phyloP scores from a whole-genome alignment of 2,888 invertebrate species.

The Drosophila recens region DNA sequence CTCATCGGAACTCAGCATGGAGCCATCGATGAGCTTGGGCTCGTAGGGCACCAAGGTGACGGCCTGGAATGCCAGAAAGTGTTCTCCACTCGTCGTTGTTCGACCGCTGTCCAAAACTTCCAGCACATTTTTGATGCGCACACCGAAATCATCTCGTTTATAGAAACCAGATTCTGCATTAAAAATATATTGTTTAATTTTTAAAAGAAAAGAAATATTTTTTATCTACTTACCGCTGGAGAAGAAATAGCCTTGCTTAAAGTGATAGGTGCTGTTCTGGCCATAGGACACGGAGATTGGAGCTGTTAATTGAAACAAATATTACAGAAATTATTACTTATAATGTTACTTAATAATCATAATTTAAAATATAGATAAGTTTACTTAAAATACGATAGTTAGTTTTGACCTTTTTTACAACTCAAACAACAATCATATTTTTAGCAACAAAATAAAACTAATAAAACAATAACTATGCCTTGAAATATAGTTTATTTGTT shows the following conservation, averaged over 20 bases:
- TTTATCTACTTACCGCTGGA: slow-evolving; percentile 88
- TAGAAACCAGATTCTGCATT: slow-evolving; percentile 94
- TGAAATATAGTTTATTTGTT: too few relatives aligned
- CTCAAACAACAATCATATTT: too few relatives aligned
- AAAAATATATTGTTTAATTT: not conserved
- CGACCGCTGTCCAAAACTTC: slow-evolving; percentile 88
- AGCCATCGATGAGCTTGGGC: slow-evolving; percentile 92
- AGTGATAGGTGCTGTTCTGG: slow-evolving; percentile 87
- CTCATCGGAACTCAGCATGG: slow-evolving; percentile 92
- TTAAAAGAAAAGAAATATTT: too few relatives aligned
- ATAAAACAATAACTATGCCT: too few relatives aligned
- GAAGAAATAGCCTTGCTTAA: slow-evolving; percentile 91
- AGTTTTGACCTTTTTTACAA: too few relatives aligned
- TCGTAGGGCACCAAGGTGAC: slow-evolving; percentile 95
- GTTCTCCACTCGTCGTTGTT: slow-evolving; percentile 85
- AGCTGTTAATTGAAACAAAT: slow-evolving; percentile 86
- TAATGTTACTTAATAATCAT: too few relatives aligned
- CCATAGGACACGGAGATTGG: slow-evolving; percentile 91
- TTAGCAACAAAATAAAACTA: too few relatives aligned
- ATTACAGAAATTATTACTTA: not conserved
- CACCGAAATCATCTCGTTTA: slow-evolving; percentile 92
- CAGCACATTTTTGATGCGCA: slow-evolving; percentile 93
- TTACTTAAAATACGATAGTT: too few relatives aligned
- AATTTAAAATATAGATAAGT: too few relatives aligned
- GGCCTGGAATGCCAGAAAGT: slow-evolving; percentile 91